Evolutionary conservation across 2,797 vertebrate species (phyloP).

Genomic region (Chelon labrosus): DNA sequence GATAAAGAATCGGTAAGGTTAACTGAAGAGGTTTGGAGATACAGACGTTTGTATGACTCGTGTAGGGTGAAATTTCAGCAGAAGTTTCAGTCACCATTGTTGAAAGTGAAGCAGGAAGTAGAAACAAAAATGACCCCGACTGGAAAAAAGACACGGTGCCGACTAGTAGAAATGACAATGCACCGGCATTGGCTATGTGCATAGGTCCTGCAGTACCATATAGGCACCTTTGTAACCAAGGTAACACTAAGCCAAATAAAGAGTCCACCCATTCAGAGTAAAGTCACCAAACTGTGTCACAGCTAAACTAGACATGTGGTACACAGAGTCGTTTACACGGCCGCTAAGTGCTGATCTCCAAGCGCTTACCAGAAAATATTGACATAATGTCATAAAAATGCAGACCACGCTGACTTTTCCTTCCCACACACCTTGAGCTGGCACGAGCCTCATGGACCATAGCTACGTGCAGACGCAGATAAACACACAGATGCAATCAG

Average conservation of each 20-base stretch:
- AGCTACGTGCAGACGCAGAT: conserved; percentile 55
- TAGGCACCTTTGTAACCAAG: background rate
- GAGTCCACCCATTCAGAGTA: conserved; percentile 26
- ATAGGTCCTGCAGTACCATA: too few relatives aligned
- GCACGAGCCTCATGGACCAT: conserved; percentile 28
- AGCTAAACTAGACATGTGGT: conserved; percentile 59
- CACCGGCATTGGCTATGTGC: too few relatives aligned
- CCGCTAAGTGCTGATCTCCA: conserved; percentile 47
- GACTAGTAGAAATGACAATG: too few relatives aligned
- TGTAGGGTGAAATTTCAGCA: too few relatives aligned
- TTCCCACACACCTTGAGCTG: conserved; percentile 68
- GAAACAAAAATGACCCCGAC: too few relatives aligned
- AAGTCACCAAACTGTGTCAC: conserved; percentile 42
- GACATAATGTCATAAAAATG: conserved; percentile 53
- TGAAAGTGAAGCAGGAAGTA: too few relatives aligned
- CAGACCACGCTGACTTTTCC: conserved; percentile 49
- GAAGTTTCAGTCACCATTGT: too few relatives aligned
- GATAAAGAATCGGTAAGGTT: too few relatives aligned
- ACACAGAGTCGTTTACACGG: conserved; percentile 38
- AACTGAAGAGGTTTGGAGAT: too few relatives aligned
- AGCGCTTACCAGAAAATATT: conserved; percentile 50
- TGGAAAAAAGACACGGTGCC: too few relatives aligned
- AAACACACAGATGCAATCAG: conserved; percentile 66
- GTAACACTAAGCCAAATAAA: conserved; percentile 43
- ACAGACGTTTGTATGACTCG: too few relatives aligned